phyloP scores from a whole-genome alignment of 2,113 vertebrate species.

The Ailuropoda melanoleuca region DNA sequence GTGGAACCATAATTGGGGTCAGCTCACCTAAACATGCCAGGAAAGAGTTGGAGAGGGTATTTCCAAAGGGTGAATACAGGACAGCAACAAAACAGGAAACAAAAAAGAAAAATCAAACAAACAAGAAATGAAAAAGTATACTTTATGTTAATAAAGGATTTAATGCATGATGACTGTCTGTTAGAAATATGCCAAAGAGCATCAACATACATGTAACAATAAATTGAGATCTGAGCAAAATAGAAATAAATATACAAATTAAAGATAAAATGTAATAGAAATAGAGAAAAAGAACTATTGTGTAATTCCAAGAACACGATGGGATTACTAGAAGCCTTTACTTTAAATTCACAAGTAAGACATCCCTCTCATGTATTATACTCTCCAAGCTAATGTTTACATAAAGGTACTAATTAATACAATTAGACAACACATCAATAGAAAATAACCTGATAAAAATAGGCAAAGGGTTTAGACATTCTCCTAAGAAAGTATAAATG shows the following conservation, averaged over 20 bases:
- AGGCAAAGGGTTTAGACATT: neutral
- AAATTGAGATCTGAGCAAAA: neutral
- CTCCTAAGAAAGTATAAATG: neutral
- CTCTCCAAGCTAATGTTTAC: neutral
- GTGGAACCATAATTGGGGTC: neutral
- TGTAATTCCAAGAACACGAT: neutral
- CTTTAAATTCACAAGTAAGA: neutral
- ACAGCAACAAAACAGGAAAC: neutral
- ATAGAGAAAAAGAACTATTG: neutral
- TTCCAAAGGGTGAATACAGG: neutral
- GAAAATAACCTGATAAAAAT: conserved; percentile 11
- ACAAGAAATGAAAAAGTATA: neutral
- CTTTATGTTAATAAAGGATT: neutral
- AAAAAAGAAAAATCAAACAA: neutral
- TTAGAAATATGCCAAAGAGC: neutral
- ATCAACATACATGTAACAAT: neutral
- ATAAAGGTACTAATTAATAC: neutral
- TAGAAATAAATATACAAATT: neutral
- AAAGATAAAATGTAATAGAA: neutral
- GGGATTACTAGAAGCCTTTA: neutral
- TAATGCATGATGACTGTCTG: neutral
- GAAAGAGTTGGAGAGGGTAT: neutral
- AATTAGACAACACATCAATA: neutral
- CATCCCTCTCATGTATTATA: neutral
- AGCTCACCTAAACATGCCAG: neutral